Evolutionary conservation across 2,113 vertebrate genomes (phyloP).

Genomic region (Protobothrops mucrosquamatus): DNA sequence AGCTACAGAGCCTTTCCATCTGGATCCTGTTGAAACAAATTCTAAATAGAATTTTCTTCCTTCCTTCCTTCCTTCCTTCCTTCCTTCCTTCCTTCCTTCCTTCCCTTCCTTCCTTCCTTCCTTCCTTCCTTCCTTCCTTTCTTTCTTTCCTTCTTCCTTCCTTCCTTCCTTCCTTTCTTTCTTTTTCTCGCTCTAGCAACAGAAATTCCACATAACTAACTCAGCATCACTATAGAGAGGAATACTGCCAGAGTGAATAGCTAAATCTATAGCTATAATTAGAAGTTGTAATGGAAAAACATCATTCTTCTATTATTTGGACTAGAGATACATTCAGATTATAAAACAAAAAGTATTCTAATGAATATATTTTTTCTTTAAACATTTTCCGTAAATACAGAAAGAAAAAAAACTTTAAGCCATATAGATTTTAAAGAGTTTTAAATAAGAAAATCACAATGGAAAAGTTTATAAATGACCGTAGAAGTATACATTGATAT

Average conservation of each 20-base stretch:
- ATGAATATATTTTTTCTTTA: neutral
- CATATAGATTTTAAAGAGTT: conserved; percentile 46
- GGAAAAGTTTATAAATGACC: conserved; percentile 58
- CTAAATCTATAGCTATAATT: neutral
- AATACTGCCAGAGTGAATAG: neutral
- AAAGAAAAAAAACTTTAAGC: neutral
- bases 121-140: too few species aligned
- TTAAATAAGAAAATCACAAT: conserved; percentile 14
- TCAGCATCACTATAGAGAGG: neutral
- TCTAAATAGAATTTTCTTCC: too few species aligned
- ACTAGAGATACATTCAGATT: neutral
- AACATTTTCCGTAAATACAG: neutral
- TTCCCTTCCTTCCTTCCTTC: too few species aligned
- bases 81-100: too few species aligned
- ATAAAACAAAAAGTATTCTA: neutral
- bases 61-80: neutral
- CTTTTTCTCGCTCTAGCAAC: neutral
- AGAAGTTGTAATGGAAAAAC: neutral
- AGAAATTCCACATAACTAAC: neutral
- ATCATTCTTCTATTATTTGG: neutral
- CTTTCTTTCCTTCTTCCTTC: too few species aligned
- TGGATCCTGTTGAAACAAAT: neutral
- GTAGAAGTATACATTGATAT: conserved; percentile 50
- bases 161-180: neutral
- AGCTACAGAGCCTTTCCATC: neutral